phyloP scores from a whole-genome alignment of 2,797 vertebrate genomes.

The Xiphophorus birchmanni region DNA sequence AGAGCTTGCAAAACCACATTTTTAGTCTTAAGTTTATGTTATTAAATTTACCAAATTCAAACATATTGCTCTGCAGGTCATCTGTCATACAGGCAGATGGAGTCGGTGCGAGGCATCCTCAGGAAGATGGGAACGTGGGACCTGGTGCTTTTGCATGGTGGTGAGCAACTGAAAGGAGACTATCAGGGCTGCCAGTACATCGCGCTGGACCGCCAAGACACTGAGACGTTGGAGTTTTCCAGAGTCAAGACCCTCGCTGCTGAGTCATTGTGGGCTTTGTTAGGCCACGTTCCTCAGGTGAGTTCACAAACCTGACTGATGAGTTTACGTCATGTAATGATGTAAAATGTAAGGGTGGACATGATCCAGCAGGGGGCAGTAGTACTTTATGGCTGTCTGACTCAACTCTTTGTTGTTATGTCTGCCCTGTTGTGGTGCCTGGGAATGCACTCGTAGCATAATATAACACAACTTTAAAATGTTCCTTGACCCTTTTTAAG shows the following conservation, averaged over 20 bases:
- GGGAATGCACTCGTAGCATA: not conserved
- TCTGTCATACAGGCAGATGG: slow-evolving; percentile 81
- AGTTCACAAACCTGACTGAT: slow-evolving; percentile 34
- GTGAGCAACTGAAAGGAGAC: slow-evolving; percentile 79
- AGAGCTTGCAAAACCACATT: not conserved
- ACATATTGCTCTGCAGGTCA: slow-evolving; percentile 67
- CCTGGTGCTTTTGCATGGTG: slow-evolving; percentile 68
- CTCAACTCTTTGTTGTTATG: not conserved
- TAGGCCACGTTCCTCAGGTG: slow-evolving; percentile 81
- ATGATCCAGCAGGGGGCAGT: slow-evolving; percentile 72
- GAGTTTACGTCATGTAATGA: not conserved
- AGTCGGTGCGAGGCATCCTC: slow-evolving; percentile 66
- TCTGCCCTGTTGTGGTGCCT: not conserved
- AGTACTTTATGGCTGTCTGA: slow-evolving; percentile 28
- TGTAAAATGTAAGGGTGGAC: not conserved
- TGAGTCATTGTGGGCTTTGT: slow-evolving; percentile 77
- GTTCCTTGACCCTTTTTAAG: slow-evolving; percentile 11
- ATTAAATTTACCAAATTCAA: not conserved
- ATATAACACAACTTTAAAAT: slow-evolving; percentile 14
- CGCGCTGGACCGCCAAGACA: slow-evolving; percentile 77
- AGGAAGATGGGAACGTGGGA: slow-evolving; percentile 81
- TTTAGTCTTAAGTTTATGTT: not conserved
- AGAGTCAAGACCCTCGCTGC: slow-evolving; percentile 58
- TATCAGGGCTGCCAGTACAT: slow-evolving; percentile 80
- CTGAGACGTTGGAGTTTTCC: slow-evolving; percentile 77